Percentiles rank a stretch among this genome's conserved stretches.
phyloP scores from a whole-genome alignment of 2,113 vertebrate genomes.

The Cyanoramphus novaezelandiae region DNA sequence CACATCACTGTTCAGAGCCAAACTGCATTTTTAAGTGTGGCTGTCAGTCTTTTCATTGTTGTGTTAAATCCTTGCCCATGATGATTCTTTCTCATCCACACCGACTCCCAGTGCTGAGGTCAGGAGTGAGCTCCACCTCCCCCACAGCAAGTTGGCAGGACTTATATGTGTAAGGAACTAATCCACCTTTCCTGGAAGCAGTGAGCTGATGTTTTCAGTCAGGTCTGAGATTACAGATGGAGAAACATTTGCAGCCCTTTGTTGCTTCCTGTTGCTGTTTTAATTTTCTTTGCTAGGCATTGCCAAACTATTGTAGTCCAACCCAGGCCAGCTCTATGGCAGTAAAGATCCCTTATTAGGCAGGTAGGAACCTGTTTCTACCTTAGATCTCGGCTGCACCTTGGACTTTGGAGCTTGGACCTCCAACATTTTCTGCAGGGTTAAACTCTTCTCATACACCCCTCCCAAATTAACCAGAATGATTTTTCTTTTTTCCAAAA shows the following conservation, averaged over 20 bases:
- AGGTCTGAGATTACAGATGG: neutral
- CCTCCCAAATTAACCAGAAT: neutral
- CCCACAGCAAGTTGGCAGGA: neutral
- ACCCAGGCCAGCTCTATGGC: neutral
- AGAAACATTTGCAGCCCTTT: neutral
- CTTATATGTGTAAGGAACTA: neutral
- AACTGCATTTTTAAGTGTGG: neutral
- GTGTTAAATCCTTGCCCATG: neutral
- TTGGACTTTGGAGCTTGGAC: neutral
- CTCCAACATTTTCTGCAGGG: neutral
- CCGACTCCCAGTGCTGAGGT: neutral
- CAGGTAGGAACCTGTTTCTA: neutral
- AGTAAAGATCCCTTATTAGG: neutral
- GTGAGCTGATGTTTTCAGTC: neutral
- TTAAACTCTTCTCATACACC: neutral
- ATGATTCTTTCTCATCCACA: neutral
- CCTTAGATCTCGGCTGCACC: neutral
- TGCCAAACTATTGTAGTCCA: neutral
- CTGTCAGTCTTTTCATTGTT: slow-evolving; percentile 9
- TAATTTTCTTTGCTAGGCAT: neutral
- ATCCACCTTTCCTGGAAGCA: neutral
- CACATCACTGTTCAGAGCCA: neutral
- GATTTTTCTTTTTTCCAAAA: neutral
- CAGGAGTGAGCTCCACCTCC: neutral
- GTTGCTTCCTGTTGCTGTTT: neutral